Base-by-base conservation (phyloP, 2,797 vertebrate species). In the Chlorospingus flavigularis region DNA sequence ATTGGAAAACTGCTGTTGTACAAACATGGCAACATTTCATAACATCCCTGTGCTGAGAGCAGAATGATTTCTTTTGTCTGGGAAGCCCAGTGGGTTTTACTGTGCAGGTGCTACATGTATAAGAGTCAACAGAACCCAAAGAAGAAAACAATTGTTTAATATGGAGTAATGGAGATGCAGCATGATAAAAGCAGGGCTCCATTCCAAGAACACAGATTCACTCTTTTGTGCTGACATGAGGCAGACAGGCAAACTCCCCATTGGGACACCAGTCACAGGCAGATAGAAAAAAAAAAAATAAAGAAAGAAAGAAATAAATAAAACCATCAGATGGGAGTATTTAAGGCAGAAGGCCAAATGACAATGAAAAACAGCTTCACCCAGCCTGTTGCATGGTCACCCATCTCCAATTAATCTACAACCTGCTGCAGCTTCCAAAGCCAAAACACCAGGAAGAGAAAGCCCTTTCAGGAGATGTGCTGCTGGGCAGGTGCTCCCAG, bases 341-440 rank as follows among this genome's bases (percentile, higher is more conserved):
- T 75, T 28, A 77, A 96, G 77, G 90, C 70, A 91, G 66, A 90
- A 81, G 76, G 45, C 60, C 85, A 95, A 93, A 85, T 16, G 39
- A 9, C 91, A 85, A 77, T 72, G 77, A 92, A 92, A 95, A 90
- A 3, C 17, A 53, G 26, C 8, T 63, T 54, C 7, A 43, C 13
- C 11, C 71, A 81, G 60, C 63, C 63, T 79, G 45, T 57, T 92
- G 53, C 8, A 2, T 24, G n/a, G 53, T 79, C 90, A 78, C 66
- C 86, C 15, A 53, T 66, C 68, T 81, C 33, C 68, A 45, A 54
- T 35, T 71, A 93, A 95, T 91, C 57, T 53, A 55, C 9, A 43
- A 33, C 61, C 42, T 85, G 86, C 83, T 95, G 94, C 68, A 94
- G 83, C 33, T 81, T 92, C 47, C 61, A 86, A 82, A 90, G 86